Base-by-base conservation (phyloP, 2,888 invertebrate species). In the Dusona sp. region DNA sequence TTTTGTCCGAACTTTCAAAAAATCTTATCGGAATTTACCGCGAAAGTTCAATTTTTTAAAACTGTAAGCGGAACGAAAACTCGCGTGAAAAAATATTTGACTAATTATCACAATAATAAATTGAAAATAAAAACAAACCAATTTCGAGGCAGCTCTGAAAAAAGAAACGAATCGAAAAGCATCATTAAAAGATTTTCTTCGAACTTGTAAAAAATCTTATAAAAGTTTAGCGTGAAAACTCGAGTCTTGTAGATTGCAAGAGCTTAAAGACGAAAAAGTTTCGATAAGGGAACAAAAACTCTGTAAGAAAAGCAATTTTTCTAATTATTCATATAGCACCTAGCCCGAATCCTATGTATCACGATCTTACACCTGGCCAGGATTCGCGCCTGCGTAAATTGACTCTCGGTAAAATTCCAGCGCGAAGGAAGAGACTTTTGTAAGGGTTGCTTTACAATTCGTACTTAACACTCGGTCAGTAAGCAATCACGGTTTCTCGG, bases 381-480 rank as follows among this genome's bases (percentile, higher is more conserved):
- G 87, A 89, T 90, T 80, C 90, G 92, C 92, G 92, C 88, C 90
- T 93, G 93, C 93, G 92, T 91, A 84, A 73, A 42, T 54, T 29
- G 1, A 67, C 42, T 51, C 73, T 67, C 70, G 72, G 29, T 81
- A 78, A 78, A 79, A 86, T 84, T 78, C 70, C 65, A 75, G 61
- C 67, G 61, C 83, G 73, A 70, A 83, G 75, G 65, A 77, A 81
- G 68, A 65, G 75, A 65, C 67, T 54, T 67, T 54, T 73, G 72
- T 81, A 79, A 79, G 22, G 70, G 68, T 89, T 90, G 77, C 89
- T 90, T 90, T 90, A 90, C 87, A 90, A 92, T 92, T 92, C 91
- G 91, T 93, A 92, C 89, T 92, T 92, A 64, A 68, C 73, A 42
- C 72, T 33, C 19, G 22, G 90, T 89, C 92, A 92, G 92, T 92